Conservation (phyloP, 2,888 invertebrate genomes). For the Hecatera dysodea region DNA sequence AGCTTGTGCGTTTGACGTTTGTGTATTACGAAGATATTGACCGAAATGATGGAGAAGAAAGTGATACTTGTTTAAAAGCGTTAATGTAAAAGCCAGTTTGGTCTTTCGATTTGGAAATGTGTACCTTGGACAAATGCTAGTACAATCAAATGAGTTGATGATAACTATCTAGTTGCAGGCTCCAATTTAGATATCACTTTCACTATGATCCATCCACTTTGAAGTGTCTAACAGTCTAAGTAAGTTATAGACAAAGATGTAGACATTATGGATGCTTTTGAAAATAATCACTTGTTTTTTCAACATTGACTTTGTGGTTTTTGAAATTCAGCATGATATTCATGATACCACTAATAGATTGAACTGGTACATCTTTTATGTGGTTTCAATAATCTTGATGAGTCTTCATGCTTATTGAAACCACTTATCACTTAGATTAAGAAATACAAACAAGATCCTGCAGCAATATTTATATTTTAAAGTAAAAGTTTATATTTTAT, state of each 20-base stretch:
- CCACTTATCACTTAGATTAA: not conserved
- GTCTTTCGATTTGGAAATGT: not conserved
- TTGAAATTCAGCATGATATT: not conserved
- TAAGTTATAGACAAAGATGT: not conserved
- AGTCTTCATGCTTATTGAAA: not conserved
- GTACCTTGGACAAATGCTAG: not conserved
- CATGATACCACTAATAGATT: not conserved
- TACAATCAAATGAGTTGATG: not conserved
- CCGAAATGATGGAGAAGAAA: not conserved
- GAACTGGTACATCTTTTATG: not conserved
- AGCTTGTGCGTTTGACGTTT: conserved; percentile 36
- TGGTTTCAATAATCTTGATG: not conserved
- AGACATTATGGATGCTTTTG: not conserved
- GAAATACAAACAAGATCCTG: not conserved
- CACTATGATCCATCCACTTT: not conserved
- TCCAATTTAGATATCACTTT: conserved; percentile 26
- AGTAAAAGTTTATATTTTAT: not conserved
- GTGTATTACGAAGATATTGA: not conserved
- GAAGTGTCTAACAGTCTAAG: not conserved
- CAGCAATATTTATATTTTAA: not conserved
- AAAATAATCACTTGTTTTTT: not conserved
- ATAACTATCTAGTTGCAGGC: not conserved
- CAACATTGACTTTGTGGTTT: not conserved
- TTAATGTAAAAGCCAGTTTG: not conserved
- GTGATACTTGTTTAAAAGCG: not conserved